Evolutionary conservation across 2,113 vertebrate genomes (phyloP).

Genomic region (Neodon shergylaensis): DNA sequence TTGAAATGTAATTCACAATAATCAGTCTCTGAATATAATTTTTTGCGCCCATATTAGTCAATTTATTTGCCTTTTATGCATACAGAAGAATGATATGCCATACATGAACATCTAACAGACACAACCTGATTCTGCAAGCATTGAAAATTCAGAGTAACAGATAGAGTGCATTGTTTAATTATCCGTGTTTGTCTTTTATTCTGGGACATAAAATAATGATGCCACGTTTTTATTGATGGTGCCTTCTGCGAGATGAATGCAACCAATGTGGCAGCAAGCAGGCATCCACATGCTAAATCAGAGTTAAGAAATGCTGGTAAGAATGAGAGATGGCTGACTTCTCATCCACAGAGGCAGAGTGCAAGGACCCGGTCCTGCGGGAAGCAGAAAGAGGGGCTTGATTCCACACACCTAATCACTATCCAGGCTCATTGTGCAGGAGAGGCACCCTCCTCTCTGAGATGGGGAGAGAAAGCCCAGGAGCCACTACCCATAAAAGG

Average conservation of each 20-base stretch:
- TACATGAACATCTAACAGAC: slow-evolving; percentile 33
- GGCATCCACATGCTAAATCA: not conserved
- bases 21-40: not conserved
- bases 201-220: slow-evolving; percentile 27
- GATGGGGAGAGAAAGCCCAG: not conserved
- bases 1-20: slow-evolving; percentile 47
- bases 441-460: not conserved
- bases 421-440: not conserved
- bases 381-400: not conserved
- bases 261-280: not conserved
- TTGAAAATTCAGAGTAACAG: slow-evolving; percentile 27
- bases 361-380: not conserved
- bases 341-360: not conserved
- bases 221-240: not conserved
- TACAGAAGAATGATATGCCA: not conserved
- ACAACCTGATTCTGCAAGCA: not conserved
- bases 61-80: slow-evolving; percentile 44
- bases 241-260: not conserved
- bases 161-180: slow-evolving; percentile 21
- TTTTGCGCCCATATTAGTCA: not conserved
- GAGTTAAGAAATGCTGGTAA: not conserved
- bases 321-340: not conserved
- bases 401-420: fast-evolving
- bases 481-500: not conserved
- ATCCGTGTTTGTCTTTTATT: slow-evolving; percentile 18